Conservation (phyloP, 2,113 vertebrate species). For the Oplegnathus fasciatus region DNA sequence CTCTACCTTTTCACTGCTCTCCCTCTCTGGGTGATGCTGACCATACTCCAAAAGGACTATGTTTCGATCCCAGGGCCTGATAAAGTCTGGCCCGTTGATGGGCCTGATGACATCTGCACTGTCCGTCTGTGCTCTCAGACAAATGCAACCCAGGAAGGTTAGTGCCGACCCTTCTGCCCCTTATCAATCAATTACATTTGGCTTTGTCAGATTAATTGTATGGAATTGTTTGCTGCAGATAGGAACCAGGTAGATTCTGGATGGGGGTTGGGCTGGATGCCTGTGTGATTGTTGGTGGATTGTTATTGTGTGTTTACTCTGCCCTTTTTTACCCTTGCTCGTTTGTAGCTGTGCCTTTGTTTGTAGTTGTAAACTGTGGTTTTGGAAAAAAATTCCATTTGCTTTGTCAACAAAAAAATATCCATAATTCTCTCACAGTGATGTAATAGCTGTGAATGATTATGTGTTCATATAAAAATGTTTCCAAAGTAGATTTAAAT, state of each 20-base stretch:
- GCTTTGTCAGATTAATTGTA: constrained; percentile 83
- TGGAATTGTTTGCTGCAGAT: constrained; percentile 80
- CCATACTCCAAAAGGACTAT: constrained; percentile 78
- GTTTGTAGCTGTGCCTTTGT: constrained; percentile 15
- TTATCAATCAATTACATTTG: constrained; percentile 85
- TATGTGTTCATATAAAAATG: neutral
- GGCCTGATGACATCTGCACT: constrained; percentile 83
- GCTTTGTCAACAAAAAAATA: neutral
- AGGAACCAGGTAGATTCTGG: constrained; percentile 63
- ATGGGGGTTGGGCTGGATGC: constrained; percentile 35
- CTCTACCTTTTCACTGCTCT: constrained; percentile 81
- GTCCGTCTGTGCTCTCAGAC: constrained; percentile 76
- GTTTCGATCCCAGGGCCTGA: constrained; percentile 82
- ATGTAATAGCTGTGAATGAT: neutral
- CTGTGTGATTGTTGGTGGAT: constrained; percentile 27
- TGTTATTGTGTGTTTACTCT: constrained; percentile 32
- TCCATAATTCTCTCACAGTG: neutral
- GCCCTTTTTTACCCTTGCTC: constrained; percentile 62
- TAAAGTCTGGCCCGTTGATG: constrained; percentile 76
- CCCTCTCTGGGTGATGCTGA: constrained; percentile 82
- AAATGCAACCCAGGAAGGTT: constrained; percentile 67
- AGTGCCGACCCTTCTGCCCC: constrained; percentile 47
- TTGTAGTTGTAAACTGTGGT: neutral
- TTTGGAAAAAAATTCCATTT: neutral
- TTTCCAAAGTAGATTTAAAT: neutral